Evolutionary conservation across 2,888 invertebrate genomes (phyloP).

Genomic region (Incurvaria masculella): DNA sequence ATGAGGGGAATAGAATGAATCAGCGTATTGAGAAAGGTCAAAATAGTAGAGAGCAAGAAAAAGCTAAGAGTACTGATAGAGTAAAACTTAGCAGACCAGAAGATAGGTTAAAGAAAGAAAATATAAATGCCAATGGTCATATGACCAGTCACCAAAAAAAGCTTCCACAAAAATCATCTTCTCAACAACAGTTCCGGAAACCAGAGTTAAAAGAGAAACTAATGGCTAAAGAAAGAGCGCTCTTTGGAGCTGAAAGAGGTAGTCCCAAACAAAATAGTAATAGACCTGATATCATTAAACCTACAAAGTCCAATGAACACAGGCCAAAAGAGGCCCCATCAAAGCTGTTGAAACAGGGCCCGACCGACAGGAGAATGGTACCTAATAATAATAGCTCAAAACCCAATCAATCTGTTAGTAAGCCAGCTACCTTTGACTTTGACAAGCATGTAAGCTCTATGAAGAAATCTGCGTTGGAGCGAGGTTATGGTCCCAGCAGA

Average conservation of each 20-base stretch:
- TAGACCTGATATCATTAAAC: slow-evolving; percentile 22
- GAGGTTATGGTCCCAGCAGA: slow-evolving; percentile 13
- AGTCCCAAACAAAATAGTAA: slow-evolving; percentile 23
- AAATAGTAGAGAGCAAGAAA: too few species aligned
- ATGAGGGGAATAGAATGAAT: too few species aligned
- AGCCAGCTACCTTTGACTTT: slow-evolving; percentile 33
- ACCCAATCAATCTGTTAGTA: background rate
- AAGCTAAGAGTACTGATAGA: too few species aligned
- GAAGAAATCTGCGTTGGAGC: slow-evolving; percentile 18
- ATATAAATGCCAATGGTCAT: background rate
- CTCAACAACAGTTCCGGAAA: slow-evolving; percentile 23
- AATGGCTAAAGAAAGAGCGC: slow-evolving; percentile 24
- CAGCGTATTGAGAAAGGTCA: too few species aligned
- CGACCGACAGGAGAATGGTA: slow-evolving; percentile 25
- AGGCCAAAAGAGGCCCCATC: slow-evolving; percentile 15
- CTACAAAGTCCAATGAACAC: background rate
- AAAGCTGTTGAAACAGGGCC: slow-evolving; percentile 5
- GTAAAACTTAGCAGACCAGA: background rate
- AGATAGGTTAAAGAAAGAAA: slow-evolving; percentile 12
- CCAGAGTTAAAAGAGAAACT: slow-evolving; percentile 28
- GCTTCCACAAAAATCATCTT: slow-evolving; percentile 34
- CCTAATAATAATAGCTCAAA: slow-evolving; percentile 4
- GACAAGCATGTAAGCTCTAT: slow-evolving; percentile 44
- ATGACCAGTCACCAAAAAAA: slow-evolving; percentile 24
- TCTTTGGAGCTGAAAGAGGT: slow-evolving; percentile 20